Conservation (phyloP, 2,888 invertebrate species). For the Yponomeuta plumbellus region DNA sequence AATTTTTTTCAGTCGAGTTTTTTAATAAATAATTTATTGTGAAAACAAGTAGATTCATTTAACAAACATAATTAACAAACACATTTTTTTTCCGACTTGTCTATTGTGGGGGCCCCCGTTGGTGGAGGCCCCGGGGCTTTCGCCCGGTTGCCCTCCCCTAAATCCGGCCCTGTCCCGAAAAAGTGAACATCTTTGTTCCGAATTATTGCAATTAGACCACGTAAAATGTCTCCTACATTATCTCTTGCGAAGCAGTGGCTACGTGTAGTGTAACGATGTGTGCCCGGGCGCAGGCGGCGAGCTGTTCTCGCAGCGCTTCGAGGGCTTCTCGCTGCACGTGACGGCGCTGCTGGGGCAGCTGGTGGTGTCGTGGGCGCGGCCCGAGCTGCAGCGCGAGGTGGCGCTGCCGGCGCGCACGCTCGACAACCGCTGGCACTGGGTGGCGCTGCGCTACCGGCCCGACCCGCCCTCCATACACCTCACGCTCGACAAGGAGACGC, state of each 20-base stretch:
- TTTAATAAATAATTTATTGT: no score
- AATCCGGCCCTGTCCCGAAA: no score
- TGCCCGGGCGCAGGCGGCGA: conserved; percentile 85
- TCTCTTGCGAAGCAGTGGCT: no score
- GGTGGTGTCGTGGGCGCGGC: conserved; percentile 76
- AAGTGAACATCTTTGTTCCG: no score
- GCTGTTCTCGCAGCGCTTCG: conserved; percentile 82
- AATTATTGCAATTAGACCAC: background rate
- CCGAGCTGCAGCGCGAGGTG: conserved; percentile 76
- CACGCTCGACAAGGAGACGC: conserved; percentile 57
- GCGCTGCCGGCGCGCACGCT: conserved; percentile 81
- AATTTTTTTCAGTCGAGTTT: no score
- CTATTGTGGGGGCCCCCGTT: no score
- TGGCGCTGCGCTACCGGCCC: conserved; percentile 78
- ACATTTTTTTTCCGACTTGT: no score
- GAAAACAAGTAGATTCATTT: no score
- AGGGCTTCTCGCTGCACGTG: conserved; percentile 78
- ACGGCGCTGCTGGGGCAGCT: conserved; percentile 77
- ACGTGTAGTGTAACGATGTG: no score
- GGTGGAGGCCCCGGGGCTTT: no score
- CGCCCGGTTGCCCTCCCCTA: no score
- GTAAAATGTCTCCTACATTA: background rate
- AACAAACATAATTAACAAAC: no score
- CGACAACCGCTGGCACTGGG: conserved; percentile 89
- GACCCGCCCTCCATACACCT: conserved; percentile 60